Conservation (phyloP, 2,797 vertebrate species). For the Aulostomus chinensis region DNA sequence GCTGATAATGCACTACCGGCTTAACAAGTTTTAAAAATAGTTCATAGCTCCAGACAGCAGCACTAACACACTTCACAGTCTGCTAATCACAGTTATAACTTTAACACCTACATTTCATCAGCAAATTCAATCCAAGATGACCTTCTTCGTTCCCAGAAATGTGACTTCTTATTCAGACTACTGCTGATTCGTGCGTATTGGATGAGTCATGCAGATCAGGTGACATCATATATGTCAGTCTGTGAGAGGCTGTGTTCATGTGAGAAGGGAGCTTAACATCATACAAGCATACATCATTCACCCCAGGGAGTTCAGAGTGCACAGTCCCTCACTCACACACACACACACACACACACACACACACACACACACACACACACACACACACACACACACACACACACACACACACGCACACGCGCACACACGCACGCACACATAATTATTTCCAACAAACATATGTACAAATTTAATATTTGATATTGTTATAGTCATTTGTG, state of each 20-base stretch:
- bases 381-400: neutral
- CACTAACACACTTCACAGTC: neutral
- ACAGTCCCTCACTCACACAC: neutral
- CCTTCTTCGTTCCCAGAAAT: slow-evolving; percentile 19
- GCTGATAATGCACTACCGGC: slow-evolving; percentile 7
- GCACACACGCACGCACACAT: no score
- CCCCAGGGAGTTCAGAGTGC: neutral
- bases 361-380: no score
- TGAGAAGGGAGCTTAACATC: neutral
- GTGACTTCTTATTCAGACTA: slow-evolving; percentile 11
- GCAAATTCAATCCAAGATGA: slow-evolving; percentile 2
- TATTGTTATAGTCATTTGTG: no score
- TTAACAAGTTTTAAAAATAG: slow-evolving; percentile 11
- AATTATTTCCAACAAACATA: no score
- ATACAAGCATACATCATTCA: slow-evolving; percentile 23
- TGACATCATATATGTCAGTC: slow-evolving; percentile 42
- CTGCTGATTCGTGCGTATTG: neutral
- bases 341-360: neutral
- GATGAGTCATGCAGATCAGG: slow-evolving; percentile 49
- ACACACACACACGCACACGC: no score
- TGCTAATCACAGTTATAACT: slow-evolving; percentile 12
- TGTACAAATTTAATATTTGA: no score
- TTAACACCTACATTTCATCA: slow-evolving; percentile 1
- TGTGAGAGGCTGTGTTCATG: slow-evolving; percentile 12
- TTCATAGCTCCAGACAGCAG: neutral